Conservation (phyloP, 2,113 vertebrate genomes). For the Penelope pileata region DNA sequence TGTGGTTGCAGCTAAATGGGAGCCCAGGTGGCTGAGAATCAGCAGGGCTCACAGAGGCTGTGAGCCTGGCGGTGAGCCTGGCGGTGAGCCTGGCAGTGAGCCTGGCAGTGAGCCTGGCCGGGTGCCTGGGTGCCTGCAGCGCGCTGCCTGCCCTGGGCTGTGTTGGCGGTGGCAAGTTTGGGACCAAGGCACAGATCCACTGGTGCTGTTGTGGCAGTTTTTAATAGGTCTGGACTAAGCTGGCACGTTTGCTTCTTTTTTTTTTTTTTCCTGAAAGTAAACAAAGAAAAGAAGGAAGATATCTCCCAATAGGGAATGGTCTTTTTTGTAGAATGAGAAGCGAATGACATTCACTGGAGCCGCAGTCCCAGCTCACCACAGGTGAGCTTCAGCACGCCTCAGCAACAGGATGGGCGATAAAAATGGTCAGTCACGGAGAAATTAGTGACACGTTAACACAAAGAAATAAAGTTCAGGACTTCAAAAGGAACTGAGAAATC, state of each 20-base stretch:
- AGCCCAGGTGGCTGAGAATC: not conserved
- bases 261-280: not conserved
- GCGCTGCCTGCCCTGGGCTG: too few species aligned
- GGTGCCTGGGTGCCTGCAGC: too few species aligned
- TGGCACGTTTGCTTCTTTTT: not conserved
- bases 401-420: not conserved
- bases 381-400: not conserved
- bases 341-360: not conserved
- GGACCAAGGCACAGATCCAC: accelerated
- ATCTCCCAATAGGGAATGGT: not conserved
- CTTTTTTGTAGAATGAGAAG: not conserved
- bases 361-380: not conserved
- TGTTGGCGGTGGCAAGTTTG: not conserved
- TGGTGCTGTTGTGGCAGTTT: accelerated
- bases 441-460: not conserved
- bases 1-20: not conserved
- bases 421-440: not conserved
- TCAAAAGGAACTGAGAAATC: not conserved
- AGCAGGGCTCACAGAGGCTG: not conserved
- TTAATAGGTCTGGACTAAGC: not conserved
- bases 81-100: not conserved
- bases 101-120: not conserved
- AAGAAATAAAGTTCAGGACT: not conserved
- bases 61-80: not conserved
- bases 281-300: not conserved